Conservation (phyloP, 2,113 vertebrate genomes). For the Sialia sialis region DNA sequence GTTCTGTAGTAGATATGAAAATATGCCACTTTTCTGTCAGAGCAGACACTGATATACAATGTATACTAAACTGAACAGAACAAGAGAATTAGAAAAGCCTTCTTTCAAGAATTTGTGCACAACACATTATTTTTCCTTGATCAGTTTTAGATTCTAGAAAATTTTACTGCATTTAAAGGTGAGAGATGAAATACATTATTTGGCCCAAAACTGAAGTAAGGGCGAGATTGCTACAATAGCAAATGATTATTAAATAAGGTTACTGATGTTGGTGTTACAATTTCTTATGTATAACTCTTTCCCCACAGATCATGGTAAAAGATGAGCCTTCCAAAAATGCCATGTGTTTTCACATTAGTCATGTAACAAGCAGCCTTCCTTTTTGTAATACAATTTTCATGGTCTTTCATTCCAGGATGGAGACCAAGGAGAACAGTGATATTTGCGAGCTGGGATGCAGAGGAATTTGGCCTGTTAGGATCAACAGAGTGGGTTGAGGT, state of each 20-base stretch:
- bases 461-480: conserved; percentile 92
- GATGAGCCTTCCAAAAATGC: accelerated
- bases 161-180: background rate
- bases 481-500: conserved; percentile 99
- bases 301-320: background rate
- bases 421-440: conserved; percentile 88
- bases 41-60: background rate
- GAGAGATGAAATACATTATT: background rate
- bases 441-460: conserved; percentile 98
- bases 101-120: background rate
- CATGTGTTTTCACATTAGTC: background rate
- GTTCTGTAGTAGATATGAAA: background rate
- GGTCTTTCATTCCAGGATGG: conserved; percentile 79
- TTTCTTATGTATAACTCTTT: background rate
- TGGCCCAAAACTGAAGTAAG: background rate
- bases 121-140: background rate
- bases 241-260: background rate
- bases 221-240: background rate
- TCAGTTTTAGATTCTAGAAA: background rate
- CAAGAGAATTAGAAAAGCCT: background rate
- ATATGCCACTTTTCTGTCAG: background rate
- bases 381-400: background rate
- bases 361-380: background rate
- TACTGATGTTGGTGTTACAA: background rate
- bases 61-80: background rate